Evolutionary conservation across 2,888 invertebrate genomes (phyloP).

Genomic region (Pterostichus madidus): DNA sequence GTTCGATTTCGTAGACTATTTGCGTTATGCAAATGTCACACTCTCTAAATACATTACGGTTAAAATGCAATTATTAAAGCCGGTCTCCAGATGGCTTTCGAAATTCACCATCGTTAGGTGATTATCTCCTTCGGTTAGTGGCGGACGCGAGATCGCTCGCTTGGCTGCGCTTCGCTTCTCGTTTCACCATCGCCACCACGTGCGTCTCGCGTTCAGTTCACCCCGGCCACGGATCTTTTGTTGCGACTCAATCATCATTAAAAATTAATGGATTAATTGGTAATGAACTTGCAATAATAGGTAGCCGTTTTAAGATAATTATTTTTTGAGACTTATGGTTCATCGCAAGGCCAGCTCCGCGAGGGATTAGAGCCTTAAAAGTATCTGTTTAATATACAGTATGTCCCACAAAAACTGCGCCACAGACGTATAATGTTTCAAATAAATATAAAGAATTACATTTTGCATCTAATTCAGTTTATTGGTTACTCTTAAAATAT

Average conservation of each 20-base stretch:
- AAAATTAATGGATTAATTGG: conserved; percentile 32
- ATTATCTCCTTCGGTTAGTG: conserved; percentile 60
- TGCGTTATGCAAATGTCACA: conserved; percentile 66
- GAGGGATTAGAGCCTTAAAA: not conserved
- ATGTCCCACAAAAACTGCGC: too few relatives aligned
- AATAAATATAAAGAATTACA: too few relatives aligned
- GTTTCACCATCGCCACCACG: not conserved
- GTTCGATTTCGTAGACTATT: conserved; percentile 55
- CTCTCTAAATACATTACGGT: conserved; percentile 66
- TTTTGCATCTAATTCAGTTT: too few relatives aligned
- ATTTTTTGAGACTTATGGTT: not conserved
- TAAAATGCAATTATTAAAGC: conserved; percentile 67
- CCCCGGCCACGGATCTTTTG: not conserved
- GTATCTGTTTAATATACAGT: too few relatives aligned
- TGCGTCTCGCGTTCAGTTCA: not conserved
- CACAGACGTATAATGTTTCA: too few relatives aligned
- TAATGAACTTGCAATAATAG: conserved; percentile 26
- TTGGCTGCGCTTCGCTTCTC: conserved; percentile 12
- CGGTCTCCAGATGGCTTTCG: conserved; percentile 64
- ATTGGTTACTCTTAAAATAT: too few relatives aligned
- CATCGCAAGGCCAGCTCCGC: not conserved
- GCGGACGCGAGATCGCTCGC: conserved; percentile 18
- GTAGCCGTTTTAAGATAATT: conserved; percentile 14
- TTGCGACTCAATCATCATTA: conserved; percentile 32
- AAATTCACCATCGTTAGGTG: conserved; percentile 65